Evolutionary conservation across 2,797 vertebrate species (phyloP), one percentile per base, ranked within the genome.

Genomic region (Tachyglossus aculeatus): DNA sequence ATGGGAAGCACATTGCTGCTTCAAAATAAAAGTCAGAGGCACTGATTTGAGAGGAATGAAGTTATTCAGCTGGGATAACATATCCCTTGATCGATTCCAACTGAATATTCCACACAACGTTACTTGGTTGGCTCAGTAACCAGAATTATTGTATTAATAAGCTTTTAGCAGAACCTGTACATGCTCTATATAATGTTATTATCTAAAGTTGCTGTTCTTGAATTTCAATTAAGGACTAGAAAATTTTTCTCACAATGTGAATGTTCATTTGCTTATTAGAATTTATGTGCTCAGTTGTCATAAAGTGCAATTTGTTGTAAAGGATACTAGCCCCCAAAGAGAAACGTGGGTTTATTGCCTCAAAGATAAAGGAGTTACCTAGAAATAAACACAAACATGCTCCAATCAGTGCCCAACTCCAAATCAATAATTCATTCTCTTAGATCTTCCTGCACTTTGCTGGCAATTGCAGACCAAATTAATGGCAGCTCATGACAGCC

Each of bases 381-480:
- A 67, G 62, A 83, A 66, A 82, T 87, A 56, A 86, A 73, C 74
- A 38, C 31, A 84, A 86, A 81, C 63, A 43, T 79, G n/a, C 54
- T 88, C 61, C 82, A 77, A 81, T 89, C 80, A 88, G 62, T 74
- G 64, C 29, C 66, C 80, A 58, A 89, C 80, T 79, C 22, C 29
- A 81, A 88, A 91, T 89, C 89, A 90, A 86, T 91, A 89, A 88
- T 81, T 91, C 43, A 82, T 81, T 62, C 60, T 47, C 54, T 53
- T 85, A 21, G 52, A 74, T 88, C 67, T 75, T 83, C 71, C 71
- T 75, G 45, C 21, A 64, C 50, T 77, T 89, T 68, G 40, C 71
- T 71, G 65, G 56, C 75, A 80, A 59, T 75, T 79, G 44, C 73
- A 78, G 80, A 69, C 73, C 62, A 89, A 88, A 90, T 88, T 82